phyloP scores from a whole-genome alignment of 2,888 invertebrate genomes.

The Temnothorax rugatulus region DNA sequence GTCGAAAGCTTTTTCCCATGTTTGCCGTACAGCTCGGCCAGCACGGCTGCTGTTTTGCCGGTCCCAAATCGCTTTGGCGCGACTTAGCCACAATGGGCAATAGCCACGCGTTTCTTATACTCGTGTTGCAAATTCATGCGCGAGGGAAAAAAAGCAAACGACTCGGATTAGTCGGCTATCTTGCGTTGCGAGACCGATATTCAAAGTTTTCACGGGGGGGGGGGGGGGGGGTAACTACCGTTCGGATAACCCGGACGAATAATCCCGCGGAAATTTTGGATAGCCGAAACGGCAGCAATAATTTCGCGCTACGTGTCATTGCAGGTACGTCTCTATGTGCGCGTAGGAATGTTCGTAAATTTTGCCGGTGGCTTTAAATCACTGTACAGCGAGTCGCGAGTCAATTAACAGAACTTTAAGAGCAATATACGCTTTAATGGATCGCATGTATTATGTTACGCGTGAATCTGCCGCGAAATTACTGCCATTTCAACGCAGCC shows the following conservation, averaged over 20 bases:
- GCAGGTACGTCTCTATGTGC: background rate
- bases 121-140: background rate
- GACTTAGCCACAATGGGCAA: slow-evolving; percentile 28
- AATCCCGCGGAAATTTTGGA: slow-evolving; percentile 28
- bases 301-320: slow-evolving; percentile 19
- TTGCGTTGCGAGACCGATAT: background rate
- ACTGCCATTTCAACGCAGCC: background rate
- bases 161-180: background rate
- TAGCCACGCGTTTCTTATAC: slow-evolving; percentile 14
- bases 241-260: slow-evolving; percentile 3
- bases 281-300: slow-evolving; percentile 34
- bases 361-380: slow-evolving; percentile 37
- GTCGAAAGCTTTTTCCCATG: slow-evolving; percentile 12
- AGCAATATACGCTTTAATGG: slow-evolving; percentile 34
- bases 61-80: slow-evolving; percentile 5
- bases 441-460: background rate
- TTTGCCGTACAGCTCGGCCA: background rate
- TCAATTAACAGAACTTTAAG: slow-evolving; percentile 52
- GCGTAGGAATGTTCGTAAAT: slow-evolving; percentile 36
- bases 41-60: slow-evolving; percentile 31
- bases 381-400: slow-evolving; percentile 12
- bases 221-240: background rate
- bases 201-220: background rate
- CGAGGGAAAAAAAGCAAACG: background rate
- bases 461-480: background rate